Base-by-base conservation (phyloP, 1,140 invertebrate species). In the Calliphora vicina region DNA sequence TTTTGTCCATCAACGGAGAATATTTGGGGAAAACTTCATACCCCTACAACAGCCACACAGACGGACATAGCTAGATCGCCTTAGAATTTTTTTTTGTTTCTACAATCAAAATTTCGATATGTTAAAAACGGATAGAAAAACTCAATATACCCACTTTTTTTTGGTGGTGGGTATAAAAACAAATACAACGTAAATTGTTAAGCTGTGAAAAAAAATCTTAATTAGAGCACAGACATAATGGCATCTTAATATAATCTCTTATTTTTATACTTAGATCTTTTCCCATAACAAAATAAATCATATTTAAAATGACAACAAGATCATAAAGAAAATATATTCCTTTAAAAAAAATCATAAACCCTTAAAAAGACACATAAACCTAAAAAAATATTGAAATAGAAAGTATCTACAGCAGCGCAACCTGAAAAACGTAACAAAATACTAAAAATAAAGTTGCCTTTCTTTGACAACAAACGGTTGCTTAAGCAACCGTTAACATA, bases 181-280 rank as follows among this genome's bases (percentile, higher is more conserved):
- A 35, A 35, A 35, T 35, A 35, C 35, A 35, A 35, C 35, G 6
- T 35, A 35, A 35, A 35, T 35, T 35, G 35, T 35, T 35, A 35
- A 35, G 35, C 35, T 35, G 35, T 8, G 35, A 78, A 25, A 35
- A 78, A 35, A 78, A 78, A 78, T 9, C 29, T 43, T 43, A 78
- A 78, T 78, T 78, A 78, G 74, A 78, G 35, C 74, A 78, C 74
- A 78, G 74, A 78, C 74, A 78, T 23, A 78, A 78, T 43, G 74
- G 74, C 74, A 78, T 43, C 74, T 20, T 43, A 23, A 43, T 43
- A 43, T 43, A 78, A 45, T 43, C 74, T 78, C 72, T 74, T 29
- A 3, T 74, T 15, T 27, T 29, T 35, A 73, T 26, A 26, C 29
- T 17, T 17, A 12, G 45, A 8, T 10, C 10, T 35, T 8, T 10